These are phyloP conservation scores for Tethea ocularis DNA, from an alignment of 2,888 invertebrate genomes.

Conservation along the genomic window DNA sequence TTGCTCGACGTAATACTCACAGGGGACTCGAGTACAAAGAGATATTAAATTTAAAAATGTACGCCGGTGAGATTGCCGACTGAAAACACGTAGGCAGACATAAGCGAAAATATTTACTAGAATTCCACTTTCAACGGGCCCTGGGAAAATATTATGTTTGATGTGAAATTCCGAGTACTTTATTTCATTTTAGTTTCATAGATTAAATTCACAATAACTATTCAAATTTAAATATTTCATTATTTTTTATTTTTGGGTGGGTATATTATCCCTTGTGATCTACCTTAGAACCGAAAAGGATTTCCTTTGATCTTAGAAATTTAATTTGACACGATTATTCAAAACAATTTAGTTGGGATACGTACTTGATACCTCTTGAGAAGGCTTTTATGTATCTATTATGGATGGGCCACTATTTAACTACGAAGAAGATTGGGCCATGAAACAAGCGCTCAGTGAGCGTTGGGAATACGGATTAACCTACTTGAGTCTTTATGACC, in stretches of 20 bases:
- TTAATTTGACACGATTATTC: conserved; percentile 50
- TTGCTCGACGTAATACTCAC: conserved; percentile 53
- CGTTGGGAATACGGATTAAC: not conserved
- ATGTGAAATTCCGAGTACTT: not conserved
- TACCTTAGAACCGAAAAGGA: conserved; percentile 26
- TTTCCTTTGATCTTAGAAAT: conserved; percentile 47
- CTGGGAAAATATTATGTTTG: conserved; percentile 6
- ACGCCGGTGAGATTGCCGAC: conserved; percentile 52
- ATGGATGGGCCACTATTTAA: conserved; percentile 10
- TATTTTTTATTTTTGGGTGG: conserved; percentile 21
- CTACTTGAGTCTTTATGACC: not conserved
- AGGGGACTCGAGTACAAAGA: conserved; percentile 59
- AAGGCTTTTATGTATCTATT: conserved; percentile 37
- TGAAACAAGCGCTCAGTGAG: not conserved
- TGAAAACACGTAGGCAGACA: conserved; percentile 12
- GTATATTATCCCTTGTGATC: conserved; percentile 14
- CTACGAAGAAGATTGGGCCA: conserved; percentile 4
- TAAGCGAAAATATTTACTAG: conserved; percentile 22
- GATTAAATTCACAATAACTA: conserved; percentile 16
- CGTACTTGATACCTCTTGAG: conserved; percentile 32
- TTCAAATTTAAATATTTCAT: conserved; percentile 17
- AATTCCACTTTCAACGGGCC: not conserved
- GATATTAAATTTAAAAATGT: conserved; percentile 79
- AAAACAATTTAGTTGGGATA: conserved; percentile 39
- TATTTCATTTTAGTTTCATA: not conserved